These are phyloP conservation scores for Netelia inedita DNA, from an alignment of 2,888 invertebrate genomes.

Conservation along the genomic window DNA sequence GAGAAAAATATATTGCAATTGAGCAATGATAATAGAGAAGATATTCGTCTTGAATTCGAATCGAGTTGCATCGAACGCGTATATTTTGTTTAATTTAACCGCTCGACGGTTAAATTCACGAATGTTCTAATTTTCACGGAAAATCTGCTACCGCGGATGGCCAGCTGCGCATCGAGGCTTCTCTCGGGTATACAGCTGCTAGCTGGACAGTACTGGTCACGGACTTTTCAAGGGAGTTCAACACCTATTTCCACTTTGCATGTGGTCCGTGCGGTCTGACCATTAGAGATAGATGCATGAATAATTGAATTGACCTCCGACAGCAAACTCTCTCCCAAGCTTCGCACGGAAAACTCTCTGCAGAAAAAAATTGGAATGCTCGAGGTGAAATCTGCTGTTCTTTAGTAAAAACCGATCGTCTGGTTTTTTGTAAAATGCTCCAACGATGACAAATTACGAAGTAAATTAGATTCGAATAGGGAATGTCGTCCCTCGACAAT, in stretches of 20 bases:
- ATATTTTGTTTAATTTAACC: slow-evolving; percentile 11
- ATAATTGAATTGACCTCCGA: slow-evolving; percentile 73
- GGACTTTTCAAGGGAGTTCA: slow-evolving; percentile 65
- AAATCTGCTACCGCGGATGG: not conserved
- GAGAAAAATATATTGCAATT: not conserved
- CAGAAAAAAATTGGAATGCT: not conserved
- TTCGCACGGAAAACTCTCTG: slow-evolving; percentile 53
- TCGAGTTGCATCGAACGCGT: not conserved
- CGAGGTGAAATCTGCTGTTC: too few species aligned
- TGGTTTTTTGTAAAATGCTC: too few species aligned
- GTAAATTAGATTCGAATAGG: slow-evolving; percentile 71
- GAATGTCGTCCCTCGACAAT: slow-evolving; percentile 60
- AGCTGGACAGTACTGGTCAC: slow-evolving; percentile 55
- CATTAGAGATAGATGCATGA: slow-evolving; percentile 73
- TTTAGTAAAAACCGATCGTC: too few species aligned
- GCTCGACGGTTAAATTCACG: not conserved
- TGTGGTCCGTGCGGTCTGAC: slow-evolving; percentile 73
- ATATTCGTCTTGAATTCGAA: not conserved
- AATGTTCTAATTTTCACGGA: not conserved
- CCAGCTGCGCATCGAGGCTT: slow-evolving; percentile 6
- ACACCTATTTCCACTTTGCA: slow-evolving; percentile 76
- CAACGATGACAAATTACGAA: slow-evolving; percentile 58
- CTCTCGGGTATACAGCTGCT: slow-evolving; percentile 41
- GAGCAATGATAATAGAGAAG: not conserved
- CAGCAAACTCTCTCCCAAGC: slow-evolving; percentile 65